Conservation (phyloP, 2,888 invertebrate species). For the Germaria angustata region DNA sequence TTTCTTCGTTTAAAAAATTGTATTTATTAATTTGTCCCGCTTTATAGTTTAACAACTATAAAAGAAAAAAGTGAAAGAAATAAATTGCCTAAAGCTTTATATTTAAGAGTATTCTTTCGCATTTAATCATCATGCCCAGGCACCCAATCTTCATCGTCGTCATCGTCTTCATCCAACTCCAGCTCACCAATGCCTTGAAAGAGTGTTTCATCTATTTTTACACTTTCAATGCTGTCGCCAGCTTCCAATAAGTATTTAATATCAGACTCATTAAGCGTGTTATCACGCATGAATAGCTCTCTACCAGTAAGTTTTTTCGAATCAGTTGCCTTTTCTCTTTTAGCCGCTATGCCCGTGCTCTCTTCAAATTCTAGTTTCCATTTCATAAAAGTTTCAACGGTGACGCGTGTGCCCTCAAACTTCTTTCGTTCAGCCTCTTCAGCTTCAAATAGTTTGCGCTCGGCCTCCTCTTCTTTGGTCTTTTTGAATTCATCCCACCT, state of each 20-base stretch:
- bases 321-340: slow-evolving; percentile 86
- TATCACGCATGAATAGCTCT: slow-evolving; percentile 96
- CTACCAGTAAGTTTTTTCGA: slow-evolving; percentile 93
- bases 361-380: slow-evolving; percentile 97
- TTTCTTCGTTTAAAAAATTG: background rate
- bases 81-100: slow-evolving; percentile 19
- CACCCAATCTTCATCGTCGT: slow-evolving; percentile 82
- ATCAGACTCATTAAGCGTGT: slow-evolving; percentile 96
- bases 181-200: slow-evolving; percentile 94
- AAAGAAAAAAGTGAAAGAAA: slow-evolving; percentile 32
- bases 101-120: background rate
- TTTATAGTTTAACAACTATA: background rate
- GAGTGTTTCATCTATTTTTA: slow-evolving; percentile 95
- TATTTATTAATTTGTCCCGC: background rate
- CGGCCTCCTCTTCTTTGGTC: slow-evolving; percentile 85
- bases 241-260: slow-evolving; percentile 96
- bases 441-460: slow-evolving; percentile 85
- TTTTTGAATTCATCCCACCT: slow-evolving; percentile 90
- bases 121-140: slow-evolving; percentile 80
- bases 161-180: slow-evolving; percentile 81
- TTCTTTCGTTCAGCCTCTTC: slow-evolving; percentile 96
- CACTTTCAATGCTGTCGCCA: slow-evolving; percentile 81
- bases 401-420: slow-evolving; percentile 97
- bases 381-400: slow-evolving; percentile 95
- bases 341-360: slow-evolving; percentile 89